These are phyloP conservation scores for Bambusicola thoracicus DNA, from an alignment of 2,113 vertebrate species.

Conservation along the genomic window DNA sequence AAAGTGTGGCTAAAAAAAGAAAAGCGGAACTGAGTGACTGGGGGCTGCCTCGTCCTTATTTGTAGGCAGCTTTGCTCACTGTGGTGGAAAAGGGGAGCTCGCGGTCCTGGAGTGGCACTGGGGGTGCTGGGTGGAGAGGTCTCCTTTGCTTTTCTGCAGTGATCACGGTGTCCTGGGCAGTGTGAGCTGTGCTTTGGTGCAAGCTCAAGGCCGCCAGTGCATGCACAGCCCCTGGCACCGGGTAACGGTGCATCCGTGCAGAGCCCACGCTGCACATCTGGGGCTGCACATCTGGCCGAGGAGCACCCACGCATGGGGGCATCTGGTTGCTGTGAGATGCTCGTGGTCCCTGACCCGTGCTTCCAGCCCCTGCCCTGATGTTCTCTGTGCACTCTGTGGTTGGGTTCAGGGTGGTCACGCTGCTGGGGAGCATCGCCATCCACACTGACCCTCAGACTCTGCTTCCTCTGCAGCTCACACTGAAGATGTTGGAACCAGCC, in stretches of 20 bases:
- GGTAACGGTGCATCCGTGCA: background rate
- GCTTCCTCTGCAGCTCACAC: slow-evolving; percentile 81
- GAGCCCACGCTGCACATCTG: background rate
- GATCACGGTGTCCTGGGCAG: accelerated
- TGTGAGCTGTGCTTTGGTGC: accelerated
- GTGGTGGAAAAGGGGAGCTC: background rate
- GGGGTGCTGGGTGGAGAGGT: background rate
- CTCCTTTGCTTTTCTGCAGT: background rate
- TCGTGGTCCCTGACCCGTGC: background rate
- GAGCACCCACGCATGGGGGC: background rate
- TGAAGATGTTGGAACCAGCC: slow-evolving; percentile 91
- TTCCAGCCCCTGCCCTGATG: background rate
- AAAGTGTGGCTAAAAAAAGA: slow-evolving; percentile 46
- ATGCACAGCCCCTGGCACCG: accelerated
- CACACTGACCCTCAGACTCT: slow-evolving; percentile 5
- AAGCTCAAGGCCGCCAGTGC: accelerated
- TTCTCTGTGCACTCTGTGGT: background rate
- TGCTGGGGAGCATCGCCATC: accelerated
- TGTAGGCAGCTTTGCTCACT: background rate
- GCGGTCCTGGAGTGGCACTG: background rate
- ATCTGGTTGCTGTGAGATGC: background rate
- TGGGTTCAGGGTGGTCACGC: background rate
- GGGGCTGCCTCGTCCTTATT: slow-evolving; percentile 58
- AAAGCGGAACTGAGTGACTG: slow-evolving; percentile 22
- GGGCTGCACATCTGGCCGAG: background rate